Conservation (phyloP, 2,888 invertebrate genomes). For the Exocentrus adspersus region DNA sequence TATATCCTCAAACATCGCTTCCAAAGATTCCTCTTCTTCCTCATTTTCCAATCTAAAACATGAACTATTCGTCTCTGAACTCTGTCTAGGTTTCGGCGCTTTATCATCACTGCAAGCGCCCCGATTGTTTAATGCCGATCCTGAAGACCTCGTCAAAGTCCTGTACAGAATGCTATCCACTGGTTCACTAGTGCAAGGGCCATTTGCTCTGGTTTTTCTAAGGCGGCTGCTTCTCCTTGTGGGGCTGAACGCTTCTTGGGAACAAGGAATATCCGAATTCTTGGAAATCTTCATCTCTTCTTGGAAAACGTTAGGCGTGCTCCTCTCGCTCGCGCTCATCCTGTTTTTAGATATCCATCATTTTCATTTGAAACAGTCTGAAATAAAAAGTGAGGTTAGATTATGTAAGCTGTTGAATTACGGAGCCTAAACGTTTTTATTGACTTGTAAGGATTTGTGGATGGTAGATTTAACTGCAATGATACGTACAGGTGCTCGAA, state of each 20-base stretch:
- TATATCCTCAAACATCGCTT: constrained; percentile 25
- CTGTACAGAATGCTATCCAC: too few species aligned
- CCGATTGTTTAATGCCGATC: too few species aligned
- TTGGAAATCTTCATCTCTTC: neutral
- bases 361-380: constrained; percentile 9
- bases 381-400: constrained; percentile 15
- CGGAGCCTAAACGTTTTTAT: too few species aligned
- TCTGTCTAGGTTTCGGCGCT: neutral
- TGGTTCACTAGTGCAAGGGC: neutral
- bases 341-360: neutral
- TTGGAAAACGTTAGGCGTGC: neutral
- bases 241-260: constrained; percentile 6
- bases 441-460: too few species aligned
- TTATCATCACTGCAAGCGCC: neutral
- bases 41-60: constrained; percentile 5
- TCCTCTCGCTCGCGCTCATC: constrained; percentile 9
- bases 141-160: too few species aligned
- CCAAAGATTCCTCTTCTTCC: constrained; percentile 17
- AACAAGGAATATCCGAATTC: neutral
- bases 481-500: too few species aligned
- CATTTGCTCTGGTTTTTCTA: constrained; percentile 6
- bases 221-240: constrained; percentile 15
- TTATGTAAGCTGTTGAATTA: neutral
- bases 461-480: too few species aligned
- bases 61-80: neutral